Evolutionary conservation across 2,888 invertebrate species (phyloP).

Genomic region (Trachelus tabidus): DNA sequence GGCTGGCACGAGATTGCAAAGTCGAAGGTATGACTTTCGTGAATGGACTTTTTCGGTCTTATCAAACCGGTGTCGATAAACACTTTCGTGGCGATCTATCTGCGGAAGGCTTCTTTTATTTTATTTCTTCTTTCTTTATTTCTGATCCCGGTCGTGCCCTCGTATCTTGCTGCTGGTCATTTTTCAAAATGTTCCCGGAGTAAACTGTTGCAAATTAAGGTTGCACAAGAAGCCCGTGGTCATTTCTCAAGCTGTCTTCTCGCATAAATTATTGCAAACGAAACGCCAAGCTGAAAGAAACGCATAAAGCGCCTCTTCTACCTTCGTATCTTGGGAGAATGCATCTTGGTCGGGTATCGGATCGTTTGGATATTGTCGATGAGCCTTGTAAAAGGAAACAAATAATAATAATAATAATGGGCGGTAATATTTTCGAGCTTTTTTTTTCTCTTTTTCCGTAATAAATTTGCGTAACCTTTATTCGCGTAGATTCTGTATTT

Average conservation of each 20-base stretch:
- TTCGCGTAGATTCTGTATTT: background rate
- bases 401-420: background rate
- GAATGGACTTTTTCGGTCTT: background rate
- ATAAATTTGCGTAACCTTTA: background rate
- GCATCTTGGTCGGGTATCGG: background rate
- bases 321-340: conserved; percentile 15
- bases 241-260: conserved; percentile 62
- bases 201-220: conserved; percentile 64
- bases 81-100: background rate
- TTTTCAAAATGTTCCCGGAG: conserved; percentile 56
- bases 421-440: background rate
- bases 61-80: background rate
- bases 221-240: conserved; percentile 61
- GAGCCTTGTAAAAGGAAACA: background rate
- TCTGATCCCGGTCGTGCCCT: conserved; percentile 31
- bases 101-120: background rate
- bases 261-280: conserved; percentile 63
- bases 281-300: conserved; percentile 59
- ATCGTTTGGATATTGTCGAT: background rate
- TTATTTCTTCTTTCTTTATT: conserved; percentile 7
- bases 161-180: conserved; percentile 51
- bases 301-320: conserved; percentile 51
- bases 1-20: background rate
- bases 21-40: background rate
- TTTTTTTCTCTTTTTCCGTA: background rate